Evolutionary conservation across 2,888 invertebrate species (phyloP).

Genomic region (Lepidochitona cinerea): DNA sequence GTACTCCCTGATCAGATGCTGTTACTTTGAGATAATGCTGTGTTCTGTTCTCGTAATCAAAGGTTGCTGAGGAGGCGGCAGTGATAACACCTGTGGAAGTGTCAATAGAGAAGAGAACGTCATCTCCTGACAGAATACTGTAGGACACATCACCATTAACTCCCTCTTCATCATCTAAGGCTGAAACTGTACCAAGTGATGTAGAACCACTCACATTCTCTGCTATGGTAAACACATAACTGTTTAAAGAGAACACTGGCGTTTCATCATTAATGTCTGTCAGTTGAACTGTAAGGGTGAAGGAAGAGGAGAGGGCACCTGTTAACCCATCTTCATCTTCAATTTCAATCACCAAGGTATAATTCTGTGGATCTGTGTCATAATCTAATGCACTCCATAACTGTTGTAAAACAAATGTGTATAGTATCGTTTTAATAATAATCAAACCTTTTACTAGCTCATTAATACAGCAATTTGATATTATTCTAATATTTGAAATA

Average conservation of each 20-base stretch:
- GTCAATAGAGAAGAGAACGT: constrained; percentile 39
- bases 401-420: too few species aligned
- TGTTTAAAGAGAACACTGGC: constrained; percentile 39
- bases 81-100: constrained; percentile 37
- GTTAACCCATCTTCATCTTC: constrained; percentile 31
- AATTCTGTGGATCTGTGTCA: constrained; percentile 31
- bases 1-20: constrained; percentile 47
- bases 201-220: constrained; percentile 45
- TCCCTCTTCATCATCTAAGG: constrained; percentile 49
- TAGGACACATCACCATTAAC: constrained; percentile 39
- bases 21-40: constrained; percentile 37
- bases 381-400: constrained; percentile 53
- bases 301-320: constrained; percentile 27
- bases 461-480: too few species aligned
- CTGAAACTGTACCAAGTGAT: constrained; percentile 39
- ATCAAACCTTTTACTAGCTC: too few species aligned
- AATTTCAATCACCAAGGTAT: constrained; percentile 37
- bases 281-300: constrained; percentile 44
- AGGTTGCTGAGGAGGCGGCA: constrained; percentile 19
- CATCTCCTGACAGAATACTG: constrained; percentile 34
- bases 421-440: too few species aligned
- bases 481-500: too few species aligned
- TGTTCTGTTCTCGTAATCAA: constrained; percentile 44
- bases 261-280: constrained; percentile 53
- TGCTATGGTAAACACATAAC: constrained; percentile 41